Evolutionary conservation across 2,888 invertebrate genomes (phyloP).

Genomic region (Cerceris rybyensis): DNA sequence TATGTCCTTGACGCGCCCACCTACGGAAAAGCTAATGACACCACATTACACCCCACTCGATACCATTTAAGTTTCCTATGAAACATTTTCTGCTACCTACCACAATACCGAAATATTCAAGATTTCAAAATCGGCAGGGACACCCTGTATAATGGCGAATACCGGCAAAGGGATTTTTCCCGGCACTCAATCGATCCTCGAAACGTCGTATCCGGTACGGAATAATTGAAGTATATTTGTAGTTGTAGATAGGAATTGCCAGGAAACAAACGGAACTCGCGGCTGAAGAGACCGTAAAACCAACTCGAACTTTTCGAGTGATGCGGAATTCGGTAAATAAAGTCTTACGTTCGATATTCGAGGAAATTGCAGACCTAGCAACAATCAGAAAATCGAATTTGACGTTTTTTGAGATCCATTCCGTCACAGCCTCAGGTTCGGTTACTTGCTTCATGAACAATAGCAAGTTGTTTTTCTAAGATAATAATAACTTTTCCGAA

Average conservation of each 20-base stretch:
- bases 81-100: no score
- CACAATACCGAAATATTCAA: no score
- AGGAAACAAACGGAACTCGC: conserved; percentile 9
- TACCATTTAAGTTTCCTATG: no score
- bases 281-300: conserved; percentile 20
- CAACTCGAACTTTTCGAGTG: conserved; percentile 25
- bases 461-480: no score
- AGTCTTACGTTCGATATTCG: not conserved
- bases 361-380: not conserved
- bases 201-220: conserved; percentile 9
- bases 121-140: no score
- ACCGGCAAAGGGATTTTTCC: not conserved
- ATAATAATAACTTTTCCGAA: no score
- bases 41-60: no score
- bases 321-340: conserved; percentile 14
- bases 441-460: no score
- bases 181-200: conserved; percentile 11
- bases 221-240: conserved; percentile 34
- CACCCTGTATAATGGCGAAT: conserved; percentile 14
- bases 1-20: no score
- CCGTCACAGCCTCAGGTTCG: no score
- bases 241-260: conserved; percentile 14
- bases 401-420: no score
- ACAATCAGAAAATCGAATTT: not conserved
- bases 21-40: no score